Percentiles rank a stretch among this genome's conserved stretches.
Conservation (phyloP, 2,888 invertebrate species). For the Bugula neritina region DNA sequence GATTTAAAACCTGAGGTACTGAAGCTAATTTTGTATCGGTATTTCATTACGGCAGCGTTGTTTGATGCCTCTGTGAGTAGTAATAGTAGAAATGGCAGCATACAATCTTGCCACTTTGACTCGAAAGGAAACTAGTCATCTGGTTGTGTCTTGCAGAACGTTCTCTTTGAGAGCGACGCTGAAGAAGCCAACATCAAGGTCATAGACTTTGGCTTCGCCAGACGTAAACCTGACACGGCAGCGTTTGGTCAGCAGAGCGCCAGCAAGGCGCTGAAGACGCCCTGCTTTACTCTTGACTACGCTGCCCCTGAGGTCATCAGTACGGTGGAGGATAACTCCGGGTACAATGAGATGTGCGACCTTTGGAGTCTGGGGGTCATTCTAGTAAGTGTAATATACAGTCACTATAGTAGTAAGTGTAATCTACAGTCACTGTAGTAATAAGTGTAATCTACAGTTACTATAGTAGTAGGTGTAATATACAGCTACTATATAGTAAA, state of each 20-base stretch:
- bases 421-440: background rate
- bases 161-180: conserved; percentile 43
- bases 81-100: no score
- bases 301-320: conserved; percentile 89
- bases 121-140: no score
- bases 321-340: conserved; percentile 54
- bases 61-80: no score
- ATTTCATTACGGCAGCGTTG: no score
- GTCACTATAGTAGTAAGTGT: background rate
- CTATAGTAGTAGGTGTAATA: background rate
- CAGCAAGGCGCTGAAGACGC: conserved; percentile 58
- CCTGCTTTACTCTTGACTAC: conserved; percentile 89
- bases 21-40: no score
- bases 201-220: conserved; percentile 93
- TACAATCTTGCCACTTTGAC: no score
- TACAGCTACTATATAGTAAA: no score
- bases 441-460: background rate
- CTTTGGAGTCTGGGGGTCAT: conserved; percentile 93
- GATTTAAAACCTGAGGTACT: conserved; percentile 87
- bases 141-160: no score
- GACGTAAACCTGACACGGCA: conserved; percentile 59
- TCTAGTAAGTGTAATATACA: conserved; percentile 59
- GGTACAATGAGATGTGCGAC: conserved; percentile 86
- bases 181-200: conserved; percentile 69
- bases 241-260: conserved; percentile 33